Conservation (phyloP, 2,888 invertebrate species). For the Sericinus montela region DNA sequence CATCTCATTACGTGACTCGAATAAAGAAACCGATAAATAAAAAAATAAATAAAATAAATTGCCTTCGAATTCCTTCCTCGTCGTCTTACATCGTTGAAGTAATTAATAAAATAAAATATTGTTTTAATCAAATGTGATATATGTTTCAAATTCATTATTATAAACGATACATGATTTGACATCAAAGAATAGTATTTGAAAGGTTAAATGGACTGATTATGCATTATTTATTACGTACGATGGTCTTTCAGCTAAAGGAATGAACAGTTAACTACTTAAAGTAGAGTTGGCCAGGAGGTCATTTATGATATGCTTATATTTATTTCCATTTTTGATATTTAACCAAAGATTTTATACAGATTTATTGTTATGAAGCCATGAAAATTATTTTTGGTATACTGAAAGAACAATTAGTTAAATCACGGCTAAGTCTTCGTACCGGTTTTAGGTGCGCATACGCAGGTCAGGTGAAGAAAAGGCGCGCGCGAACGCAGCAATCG, state of each 20-base stretch:
- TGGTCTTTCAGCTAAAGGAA: constrained; percentile 33
- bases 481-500: constrained; percentile 56
- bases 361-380: constrained; percentile 26
- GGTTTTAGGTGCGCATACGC: constrained; percentile 60
- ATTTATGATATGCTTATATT: constrained; percentile 5
- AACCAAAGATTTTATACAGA: too few relatives aligned
- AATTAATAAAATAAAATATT: neutral
- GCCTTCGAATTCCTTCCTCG: constrained; percentile 17
- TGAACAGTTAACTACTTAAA: constrained; percentile 40
- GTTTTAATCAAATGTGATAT: neutral
- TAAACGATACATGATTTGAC: neutral
- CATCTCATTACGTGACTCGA: constrained; percentile 18
- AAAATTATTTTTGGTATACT: constrained; percentile 56
- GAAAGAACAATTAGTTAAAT: constrained; percentile 62
- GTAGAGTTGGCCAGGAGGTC: constrained; percentile 28
- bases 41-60: constrained; percentile 11
- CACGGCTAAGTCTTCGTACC: constrained; percentile 64
- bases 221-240: constrained; percentile 27
- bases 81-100: neutral
- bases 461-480: constrained; percentile 70
- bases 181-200: neutral
- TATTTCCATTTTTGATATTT: too few relatives aligned
- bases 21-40: constrained; percentile 23
- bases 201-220: neutral
- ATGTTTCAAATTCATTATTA: neutral